These are phyloP conservation scores for Drosophila nikananu DNA, from an alignment of 1,140 invertebrate genomes.

Conservation along the genomic window DNA sequence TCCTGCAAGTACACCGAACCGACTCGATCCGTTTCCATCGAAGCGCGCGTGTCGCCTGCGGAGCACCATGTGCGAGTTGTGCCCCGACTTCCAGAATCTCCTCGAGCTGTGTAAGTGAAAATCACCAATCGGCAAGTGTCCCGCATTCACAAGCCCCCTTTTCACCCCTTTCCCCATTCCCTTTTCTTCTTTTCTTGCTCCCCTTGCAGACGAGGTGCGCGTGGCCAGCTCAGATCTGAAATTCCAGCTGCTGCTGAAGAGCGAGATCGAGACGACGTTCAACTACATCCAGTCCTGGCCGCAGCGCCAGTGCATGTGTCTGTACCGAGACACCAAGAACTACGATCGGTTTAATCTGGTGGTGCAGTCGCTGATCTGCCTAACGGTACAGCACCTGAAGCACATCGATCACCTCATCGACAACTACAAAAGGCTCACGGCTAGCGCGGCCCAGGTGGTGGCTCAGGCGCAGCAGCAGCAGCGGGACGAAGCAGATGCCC, in stretches of 20 bases:
- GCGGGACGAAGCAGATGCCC: conserved; percentile 43
- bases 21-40: conserved; percentile 2
- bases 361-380: conserved; percentile 92
- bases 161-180: background rate
- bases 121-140: conserved; percentile 44
- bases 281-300: conserved; percentile 90
- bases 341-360: conserved; percentile 95
- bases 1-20: conserved; percentile 9
- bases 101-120: conserved; percentile 75
- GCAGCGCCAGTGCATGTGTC: conserved; percentile 95
- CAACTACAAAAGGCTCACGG: conserved; percentile 74
- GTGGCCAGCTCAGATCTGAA: conserved; percentile 88
- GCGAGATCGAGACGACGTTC: conserved; percentile 89
- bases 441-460: conserved; percentile 68
- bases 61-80: conserved; percentile 71
- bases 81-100: conserved; percentile 76
- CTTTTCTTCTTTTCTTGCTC: conserved; percentile 16
- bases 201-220: conserved; percentile 87
- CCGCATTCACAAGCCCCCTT: background rate
- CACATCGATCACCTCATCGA: conserved; percentile 88
- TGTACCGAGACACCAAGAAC: conserved; percentile 95
- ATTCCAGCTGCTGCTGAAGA: conserved; percentile 87
- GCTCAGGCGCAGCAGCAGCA: conserved; percentile 64
- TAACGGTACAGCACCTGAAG: conserved; percentile 91
- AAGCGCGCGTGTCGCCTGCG: conserved; percentile 8